Percentiles rank a stretch among this genome's conserved stretches.
Conservation (phyloP, 2,797 vertebrate species). For the Trematomus bernacchii region DNA sequence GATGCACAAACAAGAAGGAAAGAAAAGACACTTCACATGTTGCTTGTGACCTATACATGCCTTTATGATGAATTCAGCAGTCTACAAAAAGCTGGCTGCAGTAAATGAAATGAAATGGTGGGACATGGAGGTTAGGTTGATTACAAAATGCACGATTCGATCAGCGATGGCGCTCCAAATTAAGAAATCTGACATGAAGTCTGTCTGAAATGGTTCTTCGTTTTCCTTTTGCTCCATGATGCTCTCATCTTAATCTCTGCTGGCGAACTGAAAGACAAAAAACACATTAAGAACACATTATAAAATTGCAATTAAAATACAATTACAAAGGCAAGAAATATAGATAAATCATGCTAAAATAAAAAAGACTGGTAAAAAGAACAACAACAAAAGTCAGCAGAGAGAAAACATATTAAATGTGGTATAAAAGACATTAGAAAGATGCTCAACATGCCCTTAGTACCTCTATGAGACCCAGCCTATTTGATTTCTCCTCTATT, state of each 20-base stretch:
- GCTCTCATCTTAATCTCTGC: conserved; percentile 85
- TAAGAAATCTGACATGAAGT: conserved; percentile 29
- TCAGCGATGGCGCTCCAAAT: conserved; percentile 15
- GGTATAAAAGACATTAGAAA: too few relatives aligned
- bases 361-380: too few relatives aligned
- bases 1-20: conserved; percentile 68
- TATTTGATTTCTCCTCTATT: too few relatives aligned
- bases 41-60: conserved; percentile 75
- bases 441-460: too few relatives aligned
- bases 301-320: too few relatives aligned
- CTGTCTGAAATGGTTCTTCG: conserved; percentile 10
- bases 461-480: too few relatives aligned
- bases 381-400: not conserved
- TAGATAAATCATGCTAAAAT: too few relatives aligned
- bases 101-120: conserved; percentile 70
- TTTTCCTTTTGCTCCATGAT: conserved; percentile 2
- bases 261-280: conserved; percentile 83
- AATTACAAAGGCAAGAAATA: too few relatives aligned
- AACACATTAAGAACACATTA: not conserved
- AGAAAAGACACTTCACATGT: conserved; percentile 73
- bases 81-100: conserved; percentile 70
- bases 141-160: conserved; percentile 17
- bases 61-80: conserved; percentile 78
- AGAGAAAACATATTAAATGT: too few relatives aligned
- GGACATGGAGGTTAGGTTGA: conserved; percentile 44